Evolutionary conservation across 1,140 invertebrate genomes (phyloP), one percentile per base, ranked within the genome.

Genomic region (Phymastichus coffea): DNA sequence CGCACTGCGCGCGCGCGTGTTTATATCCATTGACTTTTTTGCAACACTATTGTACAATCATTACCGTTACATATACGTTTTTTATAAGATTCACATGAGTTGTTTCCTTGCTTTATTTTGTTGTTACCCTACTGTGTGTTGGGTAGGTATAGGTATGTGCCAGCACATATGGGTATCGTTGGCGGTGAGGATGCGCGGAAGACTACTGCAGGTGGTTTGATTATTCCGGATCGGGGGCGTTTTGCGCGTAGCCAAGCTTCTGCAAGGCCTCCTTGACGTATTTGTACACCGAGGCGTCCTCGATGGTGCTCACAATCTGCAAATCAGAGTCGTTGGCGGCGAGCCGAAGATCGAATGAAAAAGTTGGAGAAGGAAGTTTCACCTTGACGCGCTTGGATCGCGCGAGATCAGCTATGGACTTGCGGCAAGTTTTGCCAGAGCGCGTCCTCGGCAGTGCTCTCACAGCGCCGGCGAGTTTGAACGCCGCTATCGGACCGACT

Each of bases 401-500:
- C 0, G 94, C 93, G 61, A 96, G 80, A 66, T 91, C 87, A 0
- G 90, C 84, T 52, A 97, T 89, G 1, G 90, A 90, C 70, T 91
- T 92, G n/a, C 94, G 81, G 33, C 94, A 86, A 0, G 88, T 90
- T 80, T 96, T 97, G 3, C 90, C 83, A 0, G 88, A 89, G 51
- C 88, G 75, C 1, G 88, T 90, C 66, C 86, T 73, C 0, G 95
- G 94, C 23, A 98, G 76, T 23, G 83, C 89, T 17, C 84, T 85
- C 0, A 97, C 91, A 1, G 89, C 80, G 0, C 87, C 86, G 0
- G 88, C 88, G 49, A 88, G 76, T 65, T 88, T 86, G 71, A 97
- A 95, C 1, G 91, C 86, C 1, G 94, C 94, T 10, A 97, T 94
- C 0, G 94, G 92, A 0, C 95, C 94, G 37, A 97, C 88, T 3